Conservation (phyloP, 2,797 vertebrate genomes). For the Apogon hyalosoma region DNA sequence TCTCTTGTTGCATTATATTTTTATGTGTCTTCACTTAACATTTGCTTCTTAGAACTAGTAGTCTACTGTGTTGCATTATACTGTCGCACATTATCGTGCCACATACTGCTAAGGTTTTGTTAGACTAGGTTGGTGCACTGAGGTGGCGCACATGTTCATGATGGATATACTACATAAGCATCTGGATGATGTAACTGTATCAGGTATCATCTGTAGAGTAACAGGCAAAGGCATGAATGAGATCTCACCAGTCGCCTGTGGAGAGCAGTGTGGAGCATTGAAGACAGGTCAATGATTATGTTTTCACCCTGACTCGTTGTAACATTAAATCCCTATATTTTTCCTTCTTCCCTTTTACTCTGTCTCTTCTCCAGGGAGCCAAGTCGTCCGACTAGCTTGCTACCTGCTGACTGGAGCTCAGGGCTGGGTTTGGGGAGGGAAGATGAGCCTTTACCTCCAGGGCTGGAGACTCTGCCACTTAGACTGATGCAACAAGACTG, state of each 20-base stretch:
- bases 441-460: constrained; percentile 86
- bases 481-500: constrained; percentile 97
- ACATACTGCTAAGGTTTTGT: constrained; percentile 6
- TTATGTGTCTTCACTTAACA: neutral
- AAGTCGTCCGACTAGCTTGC: constrained; percentile 82
- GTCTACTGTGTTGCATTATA: constrained; percentile 3
- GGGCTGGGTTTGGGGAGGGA: constrained; percentile 78
- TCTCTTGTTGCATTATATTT: neutral
- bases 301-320: constrained; percentile 38
- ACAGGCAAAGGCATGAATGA: constrained; percentile 19
- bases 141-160: neutral
- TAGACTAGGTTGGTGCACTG: constrained; percentile 10
- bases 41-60: neutral
- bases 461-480: constrained; percentile 91
- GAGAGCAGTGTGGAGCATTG: constrained; percentile 19
- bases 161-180: neutral
- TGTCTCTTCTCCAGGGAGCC: constrained; percentile 81
- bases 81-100: constrained; percentile 1
- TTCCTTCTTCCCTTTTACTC: constrained; percentile 36
- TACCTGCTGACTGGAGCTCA: constrained; percentile 86
- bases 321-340: constrained; percentile 47
- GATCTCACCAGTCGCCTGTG: constrained; percentile 30
- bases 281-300: constrained; percentile 39
- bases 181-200: constrained; percentile 27
- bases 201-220: constrained; percentile 37